phyloP scores from a whole-genome alignment of 2,797 vertebrate genomes.

The Rhinophrynus dorsalis region DNA sequence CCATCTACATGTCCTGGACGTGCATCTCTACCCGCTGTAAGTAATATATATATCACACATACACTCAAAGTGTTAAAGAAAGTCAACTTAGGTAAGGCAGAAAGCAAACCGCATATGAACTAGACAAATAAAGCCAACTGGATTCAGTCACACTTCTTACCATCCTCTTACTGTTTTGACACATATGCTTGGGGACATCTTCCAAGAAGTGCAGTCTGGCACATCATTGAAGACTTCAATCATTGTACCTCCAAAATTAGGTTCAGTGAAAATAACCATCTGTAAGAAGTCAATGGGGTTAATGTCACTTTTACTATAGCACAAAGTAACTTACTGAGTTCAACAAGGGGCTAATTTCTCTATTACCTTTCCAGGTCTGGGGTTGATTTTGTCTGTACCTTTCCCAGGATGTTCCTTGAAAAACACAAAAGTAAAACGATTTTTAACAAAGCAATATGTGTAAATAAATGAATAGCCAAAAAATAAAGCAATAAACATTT shows the following conservation, averaged over 20 bases:
- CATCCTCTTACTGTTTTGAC: slow-evolving; percentile 89
- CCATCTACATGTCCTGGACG: no score
- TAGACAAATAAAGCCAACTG: no score
- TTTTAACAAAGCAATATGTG: neutral
- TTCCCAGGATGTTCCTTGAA: slow-evolving; percentile 64
- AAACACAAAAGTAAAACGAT: slow-evolving; percentile 9
- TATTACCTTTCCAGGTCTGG: slow-evolving; percentile 92
- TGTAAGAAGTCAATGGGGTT: slow-evolving; percentile 56
- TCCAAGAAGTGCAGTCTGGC: slow-evolving; percentile 79
- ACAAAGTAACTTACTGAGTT: no score
- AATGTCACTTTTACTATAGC: neutral
- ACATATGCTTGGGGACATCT: slow-evolving; percentile 80
- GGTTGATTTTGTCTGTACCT: slow-evolving; percentile 76
- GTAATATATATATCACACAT: no score
- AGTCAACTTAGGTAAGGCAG: no score
- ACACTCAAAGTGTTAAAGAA: no score
- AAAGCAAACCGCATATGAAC: no score
- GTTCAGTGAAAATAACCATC: slow-evolving; percentile 80
- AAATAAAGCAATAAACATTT: no score
- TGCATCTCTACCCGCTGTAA: no score
- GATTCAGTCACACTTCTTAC: slow-evolving; percentile 65
- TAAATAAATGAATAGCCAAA: neutral
- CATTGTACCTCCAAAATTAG: slow-evolving; percentile 67
- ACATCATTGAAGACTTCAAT: slow-evolving; percentile 80
- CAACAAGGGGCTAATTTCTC: no score